Percentiles rank a stretch among this genome's conserved stretches.
phyloP scores from a whole-genome alignment of 2,797 vertebrate species.

The Octomys mimax region DNA sequence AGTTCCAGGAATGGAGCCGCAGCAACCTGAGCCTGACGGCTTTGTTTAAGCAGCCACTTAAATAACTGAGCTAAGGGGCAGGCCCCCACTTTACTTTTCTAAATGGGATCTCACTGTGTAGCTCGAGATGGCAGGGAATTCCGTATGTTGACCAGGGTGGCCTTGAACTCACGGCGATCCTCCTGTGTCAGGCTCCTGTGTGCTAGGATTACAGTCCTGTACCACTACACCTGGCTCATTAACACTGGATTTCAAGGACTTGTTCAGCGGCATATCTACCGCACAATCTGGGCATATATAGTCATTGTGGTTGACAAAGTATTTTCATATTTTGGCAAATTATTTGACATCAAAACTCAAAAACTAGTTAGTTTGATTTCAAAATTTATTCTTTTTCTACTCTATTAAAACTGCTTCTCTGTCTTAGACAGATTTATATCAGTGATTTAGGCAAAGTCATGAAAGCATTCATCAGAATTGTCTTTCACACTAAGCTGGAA shows the following conservation, averaged over 20 bases:
- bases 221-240: not conserved
- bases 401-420: not conserved
- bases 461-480: not conserved
- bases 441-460: not conserved
- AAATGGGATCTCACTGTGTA: not conserved
- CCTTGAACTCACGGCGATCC: not conserved
- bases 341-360: conserved; percentile 7
- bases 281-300: not conserved
- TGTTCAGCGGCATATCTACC: not conserved
- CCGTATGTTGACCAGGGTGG: not conserved
- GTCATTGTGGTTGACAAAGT: not conserved
- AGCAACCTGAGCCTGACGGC: no score
- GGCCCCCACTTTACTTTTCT: no score
- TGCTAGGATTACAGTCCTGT: not conserved
- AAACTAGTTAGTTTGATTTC: conserved; percentile 52
- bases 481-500: conserved; percentile 20
- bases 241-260: not conserved
- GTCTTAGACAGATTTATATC: conserved; percentile 5
- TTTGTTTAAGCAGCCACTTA: no score
- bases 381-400: not conserved
- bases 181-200: not conserved
- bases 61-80: no score
- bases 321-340: conserved; percentile 55
- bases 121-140: not conserved
- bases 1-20: no score